Base-by-base conservation (phyloP, 2,797 vertebrate species). In the Danio tinwini region DNA sequence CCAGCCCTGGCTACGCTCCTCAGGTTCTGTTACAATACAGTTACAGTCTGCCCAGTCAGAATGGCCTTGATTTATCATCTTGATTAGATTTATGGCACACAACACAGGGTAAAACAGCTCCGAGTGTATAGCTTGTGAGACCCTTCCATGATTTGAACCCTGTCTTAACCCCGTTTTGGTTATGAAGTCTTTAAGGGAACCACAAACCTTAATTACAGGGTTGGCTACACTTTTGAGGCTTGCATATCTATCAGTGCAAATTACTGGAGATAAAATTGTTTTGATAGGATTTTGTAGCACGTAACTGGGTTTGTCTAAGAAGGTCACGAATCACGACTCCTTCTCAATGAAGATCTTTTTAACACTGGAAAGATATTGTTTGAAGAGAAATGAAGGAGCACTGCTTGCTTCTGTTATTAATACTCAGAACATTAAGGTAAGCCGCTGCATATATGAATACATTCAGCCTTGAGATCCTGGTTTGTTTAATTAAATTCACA, bases 31-130 rank as follows among this genome's bases (percentile, higher is more conserved):
- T 81, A 80, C 83, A 85, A 62, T 80, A 78, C 76, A 76, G 78
- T 74, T 68, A 81, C 81, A 82, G 73, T 77, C 78, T 76, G 65
- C 53, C 62, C 64, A 76, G 81, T 83, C 81, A 83, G 80, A 82
- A 69, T 59, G 76, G 69, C 74, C 74, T 76, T 81, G 81, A 87
- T 87, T 84, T 85, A 86, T 87, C 80, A 73, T 78, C 76, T 78
- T 82, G 80, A 85, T 87, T 86, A 77, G 74, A 86, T 86, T 87
- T 83, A 85, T 82, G 74, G 73, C 19, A 0, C 64, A 80, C 72
- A 68, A 67, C 71, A 16, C 61, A 4, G 37, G 75, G 67, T 69
- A 76, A 67, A 73, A 76, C 53, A 78, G 59, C 64, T 64, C 17
- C 59, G 49, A 75, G 50, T 17, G 42, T 59, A 44, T 64, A 73